Base-by-base conservation (phyloP, 2,888 invertebrate species). In the Holacanthella duospinosa region DNA sequence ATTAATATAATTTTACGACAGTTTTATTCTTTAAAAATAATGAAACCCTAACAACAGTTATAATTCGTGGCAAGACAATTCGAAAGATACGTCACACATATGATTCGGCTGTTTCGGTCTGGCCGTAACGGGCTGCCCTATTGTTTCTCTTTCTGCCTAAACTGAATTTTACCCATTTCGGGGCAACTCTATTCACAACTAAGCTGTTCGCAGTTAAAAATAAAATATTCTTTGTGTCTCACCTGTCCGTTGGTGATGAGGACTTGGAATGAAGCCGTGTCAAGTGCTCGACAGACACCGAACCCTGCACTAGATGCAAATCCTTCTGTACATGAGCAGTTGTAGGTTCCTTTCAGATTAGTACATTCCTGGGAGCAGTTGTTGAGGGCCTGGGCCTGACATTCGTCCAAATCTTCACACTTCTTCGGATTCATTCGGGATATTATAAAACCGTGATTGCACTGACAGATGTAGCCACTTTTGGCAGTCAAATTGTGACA, bases 301-400 rank as follows among this genome's bases (percentile, higher is more conserved):
- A 89, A 89, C 65, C 85, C 78, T 54, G 81, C 83, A 74, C 90
- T 89, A 0, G 88, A 77, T 67, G 83, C 79, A 79, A 92, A 94
- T 1, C 91, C 92, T 1, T 86, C 83, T 6, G 86, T 82, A 74
- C 99, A 99, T 27, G 85, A 83, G 76, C 99, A 99, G 62, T 86
- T 84, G 75, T 86, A 91, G 0, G 87, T 85, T 29, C 96, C 97
- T 75, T 96, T 94, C 58, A 92, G 78, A 77, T 99, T 99, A 61
- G 83, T 83, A 75, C 99, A 99, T 43, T 88, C 80, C 75, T 99
- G 99, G 1, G 95, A 92, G 79, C 99, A 99, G 67, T 88, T 87
- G 78, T 92, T 90, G 27, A 82, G 82, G 21, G 48, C 12, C 63
- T 89, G 88, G 25, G 84, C 83, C 0, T 82, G 80, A 75, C 96